These are phyloP conservation scores for Spialia ferax DNA, from an alignment of 2,888 invertebrate genomes.

Conservation along the genomic window DNA sequence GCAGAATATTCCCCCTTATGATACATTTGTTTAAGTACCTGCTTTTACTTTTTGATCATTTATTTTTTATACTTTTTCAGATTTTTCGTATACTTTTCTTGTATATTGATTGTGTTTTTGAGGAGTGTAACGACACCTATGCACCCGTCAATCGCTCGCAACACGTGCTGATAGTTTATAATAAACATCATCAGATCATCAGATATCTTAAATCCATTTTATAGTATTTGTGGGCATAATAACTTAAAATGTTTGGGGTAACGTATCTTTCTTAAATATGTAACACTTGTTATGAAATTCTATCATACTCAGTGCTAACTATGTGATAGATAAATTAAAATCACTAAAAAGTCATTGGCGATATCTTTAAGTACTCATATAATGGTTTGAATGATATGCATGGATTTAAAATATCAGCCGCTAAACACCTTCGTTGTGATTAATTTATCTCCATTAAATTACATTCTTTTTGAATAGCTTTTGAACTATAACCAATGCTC, in stretches of 20 bases:
- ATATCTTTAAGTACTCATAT: background rate
- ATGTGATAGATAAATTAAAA: too few relatives aligned
- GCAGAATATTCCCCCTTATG: too few relatives aligned
- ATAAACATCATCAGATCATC: conserved; percentile 1
- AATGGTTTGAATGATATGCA: conserved; percentile 1
- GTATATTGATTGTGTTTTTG: conserved; percentile 2
- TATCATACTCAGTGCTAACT: too few relatives aligned
- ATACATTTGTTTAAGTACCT: too few relatives aligned
- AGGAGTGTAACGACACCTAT: conserved; percentile 27
- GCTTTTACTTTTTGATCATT: background rate
- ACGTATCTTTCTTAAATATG: background rate
- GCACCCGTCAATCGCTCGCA: conserved; percentile 56
- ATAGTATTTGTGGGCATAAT: background rate
- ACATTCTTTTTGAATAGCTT: background rate
- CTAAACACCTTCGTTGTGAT: conserved; percentile 29
- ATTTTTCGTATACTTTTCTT: background rate
- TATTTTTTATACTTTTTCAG: conserved; percentile 18
- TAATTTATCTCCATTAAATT: background rate
- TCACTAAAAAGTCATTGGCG: background rate
- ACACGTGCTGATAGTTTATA: conserved; percentile 54
- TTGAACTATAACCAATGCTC: background rate
- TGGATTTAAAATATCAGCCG: conserved; percentile 42
- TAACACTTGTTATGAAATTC: too few relatives aligned
- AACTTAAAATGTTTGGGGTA: background rate
- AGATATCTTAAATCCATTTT: conserved; percentile 36